Evolutionary conservation across 2,113 vertebrate species (phyloP).

Genomic region (Sylvietta virens): DNA sequence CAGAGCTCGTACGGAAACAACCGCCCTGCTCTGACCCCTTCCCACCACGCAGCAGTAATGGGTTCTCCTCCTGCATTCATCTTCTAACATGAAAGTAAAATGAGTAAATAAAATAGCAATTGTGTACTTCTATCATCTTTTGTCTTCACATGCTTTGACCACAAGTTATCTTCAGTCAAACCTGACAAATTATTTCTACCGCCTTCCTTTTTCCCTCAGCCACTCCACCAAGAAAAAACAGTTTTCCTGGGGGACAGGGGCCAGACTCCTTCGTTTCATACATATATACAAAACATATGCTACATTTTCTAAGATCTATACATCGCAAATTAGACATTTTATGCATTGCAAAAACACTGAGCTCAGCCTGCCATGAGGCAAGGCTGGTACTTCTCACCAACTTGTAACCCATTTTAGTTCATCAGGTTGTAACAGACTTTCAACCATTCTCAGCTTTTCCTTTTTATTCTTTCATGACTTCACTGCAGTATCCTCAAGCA

Average conservation of each 20-base stretch:
- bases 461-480: background rate
- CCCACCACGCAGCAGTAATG: background rate
- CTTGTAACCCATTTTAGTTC: background rate
- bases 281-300: background rate
- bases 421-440: background rate
- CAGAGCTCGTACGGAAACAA: background rate
- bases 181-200: background rate
- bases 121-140: background rate
- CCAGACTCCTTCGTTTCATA: background rate
- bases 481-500: background rate
- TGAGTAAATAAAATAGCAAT: background rate
- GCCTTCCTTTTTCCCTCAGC: background rate
- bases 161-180: background rate
- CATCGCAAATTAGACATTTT: background rate
- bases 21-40: background rate
- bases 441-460: background rate
- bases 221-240: background rate
- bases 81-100: background rate
- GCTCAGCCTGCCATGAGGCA: background rate
- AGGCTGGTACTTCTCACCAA: background rate
- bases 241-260: background rate
- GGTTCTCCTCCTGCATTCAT: background rate
- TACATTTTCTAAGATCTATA: background rate
- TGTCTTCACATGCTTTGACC: background rate
- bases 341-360: background rate